Percentiles rank a stretch among this genome's conserved stretches.
phyloP scores from a whole-genome alignment of 2,888 invertebrate species.

The Tipula vernalis region DNA sequence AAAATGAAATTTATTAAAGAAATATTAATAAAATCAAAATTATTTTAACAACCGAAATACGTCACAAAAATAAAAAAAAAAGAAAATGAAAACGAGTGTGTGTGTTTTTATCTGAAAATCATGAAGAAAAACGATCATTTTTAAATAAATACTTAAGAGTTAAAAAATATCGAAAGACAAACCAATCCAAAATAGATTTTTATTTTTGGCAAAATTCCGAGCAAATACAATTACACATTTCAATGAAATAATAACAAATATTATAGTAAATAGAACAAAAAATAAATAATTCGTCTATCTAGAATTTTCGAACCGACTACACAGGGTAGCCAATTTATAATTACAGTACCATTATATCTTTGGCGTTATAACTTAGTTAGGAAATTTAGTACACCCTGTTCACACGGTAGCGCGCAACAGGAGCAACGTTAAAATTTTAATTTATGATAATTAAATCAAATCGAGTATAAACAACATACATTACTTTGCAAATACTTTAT shows the following conservation, averaged over 20 bases:
- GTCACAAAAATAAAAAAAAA: neutral
- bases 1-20: neutral
- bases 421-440: neutral
- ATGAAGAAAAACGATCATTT: neutral
- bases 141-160: neutral
- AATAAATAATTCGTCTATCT: neutral
- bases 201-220: neutral
- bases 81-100: neutral
- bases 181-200: neutral
- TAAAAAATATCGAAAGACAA: neutral
- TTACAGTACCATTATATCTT: too few species aligned
- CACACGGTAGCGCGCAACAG: neutral
- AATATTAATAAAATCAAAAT: neutral
- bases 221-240: neutral
- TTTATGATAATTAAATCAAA: neutral
- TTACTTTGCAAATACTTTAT: neutral
- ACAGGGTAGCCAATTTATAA: neutral
- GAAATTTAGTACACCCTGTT: neutral
- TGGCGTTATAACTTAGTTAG: too few species aligned
- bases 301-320: neutral
- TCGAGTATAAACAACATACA: neutral
- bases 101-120: neutral
- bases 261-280: neutral
- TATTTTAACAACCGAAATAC: neutral
- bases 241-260: neutral